Base-by-base conservation (phyloP, 2,113 vertebrate genomes). In the Rattus rattus region DNA sequence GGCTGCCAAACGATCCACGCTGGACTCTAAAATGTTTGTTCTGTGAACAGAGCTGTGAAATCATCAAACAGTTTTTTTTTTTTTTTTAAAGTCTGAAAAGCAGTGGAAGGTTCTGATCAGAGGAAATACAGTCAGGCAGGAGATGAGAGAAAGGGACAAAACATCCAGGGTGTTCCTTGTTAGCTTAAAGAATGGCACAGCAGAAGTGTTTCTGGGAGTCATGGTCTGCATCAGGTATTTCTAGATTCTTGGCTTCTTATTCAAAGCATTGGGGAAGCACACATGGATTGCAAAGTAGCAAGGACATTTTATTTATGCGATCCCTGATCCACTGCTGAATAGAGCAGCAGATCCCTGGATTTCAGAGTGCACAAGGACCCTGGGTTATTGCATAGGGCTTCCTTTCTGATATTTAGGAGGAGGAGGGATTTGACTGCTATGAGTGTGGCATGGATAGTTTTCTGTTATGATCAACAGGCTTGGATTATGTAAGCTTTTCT, bases 11-110 rank as follows among this genome's bases (percentile, higher is more conserved):
- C 77, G 61, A 75, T 12, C 77, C 47, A 83, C 77, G 94, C 81
- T 56, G 39, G 81, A 19, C 59, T 77, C 22, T 24, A 92, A 93
- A 90, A 63, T 70, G 79, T 91, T 93, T 49, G 43, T 92, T 91
- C 92, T 49, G 43, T 92, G 36, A 67, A 94, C 70, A 88, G 63
- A 61, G 30, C n/a, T 72, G 84, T 88, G 75, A 80, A 83, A 43
- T 83, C 7, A 80, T 80, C 94, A 97, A 92, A 86, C 47, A 75
- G 43, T 43, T 88, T 94, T 65, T 9, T 43, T 43, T 43, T 43
- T 88, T 94, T 65, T 9, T 43, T 43, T 43, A 2, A n/a, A 79
- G 65, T 49, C 47, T 88, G 75, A 69, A 88, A 84, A 72, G 13
- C 20, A 6, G 52, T 81, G 61, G 24, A 72, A 49, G 59, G 80